Evolutionary conservation across 92 coral and sea anemone genomes (phyloP), one percentile per base, ranked within the genome.

Genomic region (Siderastrea radians): DNA sequence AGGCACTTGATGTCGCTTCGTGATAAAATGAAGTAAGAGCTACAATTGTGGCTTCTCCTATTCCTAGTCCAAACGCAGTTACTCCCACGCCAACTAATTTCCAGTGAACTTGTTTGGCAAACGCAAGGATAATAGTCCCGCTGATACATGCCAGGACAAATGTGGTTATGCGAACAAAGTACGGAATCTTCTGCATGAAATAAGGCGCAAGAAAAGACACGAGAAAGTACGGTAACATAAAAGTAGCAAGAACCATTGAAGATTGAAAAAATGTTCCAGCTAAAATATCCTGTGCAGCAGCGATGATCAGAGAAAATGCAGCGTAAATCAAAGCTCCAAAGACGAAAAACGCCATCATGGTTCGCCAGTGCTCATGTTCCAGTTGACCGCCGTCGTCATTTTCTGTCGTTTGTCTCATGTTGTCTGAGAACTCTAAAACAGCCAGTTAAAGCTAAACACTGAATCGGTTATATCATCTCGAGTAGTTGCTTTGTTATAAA

Each of bases 261-360:
- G 96, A 90, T 81, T 90, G 96, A 26, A 93, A 81, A 10, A 74
- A 90, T 4, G 98, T 95, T 8, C 93, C 96, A 4, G 96, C 94
- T 51, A 95, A 72, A 44, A 90, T 85, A 59, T 95, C 98, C 69
- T 93, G 98, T 1, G 98, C 93, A 48, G 85, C 94, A 45, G 98
- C 68, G 47, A 93, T 85, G 53, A 90, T 70, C 46, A 93, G 84
- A 10, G 85, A 73, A 65, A 57, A 87, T 0, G 74, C 26, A 3
- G 73, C 80, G 66, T 63, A 78, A 6, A 62, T 62, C 43, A 91
- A 46, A 74, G 74, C 53, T 11, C 96, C 92, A 65, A 82, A 84
- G 4, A 86, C 45, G 58, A 95, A 92, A 79, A 93, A 95, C 43
- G 95, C 98, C 43, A 88, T 12, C 50, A 90, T 81, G 14, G 94